phyloP scores from a whole-genome alignment of 2,888 invertebrate species.

The Spilosoma lubricipeda region DNA sequence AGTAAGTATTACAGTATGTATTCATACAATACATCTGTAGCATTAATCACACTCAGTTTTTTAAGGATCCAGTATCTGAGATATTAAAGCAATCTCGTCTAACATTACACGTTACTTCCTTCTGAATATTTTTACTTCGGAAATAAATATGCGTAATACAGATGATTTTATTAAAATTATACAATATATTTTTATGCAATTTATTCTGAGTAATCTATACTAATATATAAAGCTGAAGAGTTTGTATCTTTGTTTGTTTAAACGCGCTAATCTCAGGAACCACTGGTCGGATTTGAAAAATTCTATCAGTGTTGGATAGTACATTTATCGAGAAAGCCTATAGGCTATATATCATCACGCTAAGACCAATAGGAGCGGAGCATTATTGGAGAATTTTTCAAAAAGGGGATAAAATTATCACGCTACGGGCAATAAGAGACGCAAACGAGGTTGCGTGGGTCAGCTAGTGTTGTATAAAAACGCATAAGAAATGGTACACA shows the following conservation, averaged over 20 bases:
- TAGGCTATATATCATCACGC: too few species aligned
- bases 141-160: neutral
- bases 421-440: too few species aligned
- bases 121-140: neutral
- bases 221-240: too few species aligned
- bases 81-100: neutral
- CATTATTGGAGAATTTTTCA: too few species aligned
- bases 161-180: neutral
- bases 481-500: neutral
- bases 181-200: neutral
- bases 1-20: neutral
- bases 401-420: too few species aligned
- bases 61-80: neutral
- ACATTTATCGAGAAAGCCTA: too few species aligned
- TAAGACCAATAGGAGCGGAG: too few species aligned
- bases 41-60: neutral
- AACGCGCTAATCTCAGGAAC: too few species aligned
- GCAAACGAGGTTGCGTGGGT: too few species aligned
- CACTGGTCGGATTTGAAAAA: too few species aligned
- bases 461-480: neutral
- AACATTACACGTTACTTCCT: neutral
- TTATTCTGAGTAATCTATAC: neutral
- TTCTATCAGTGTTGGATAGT: too few species aligned
- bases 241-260: too few species aligned
- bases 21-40: neutral